Evolutionary conservation across 2,797 vertebrate genomes (phyloP).

Genomic region (Mus caroli): DNA sequence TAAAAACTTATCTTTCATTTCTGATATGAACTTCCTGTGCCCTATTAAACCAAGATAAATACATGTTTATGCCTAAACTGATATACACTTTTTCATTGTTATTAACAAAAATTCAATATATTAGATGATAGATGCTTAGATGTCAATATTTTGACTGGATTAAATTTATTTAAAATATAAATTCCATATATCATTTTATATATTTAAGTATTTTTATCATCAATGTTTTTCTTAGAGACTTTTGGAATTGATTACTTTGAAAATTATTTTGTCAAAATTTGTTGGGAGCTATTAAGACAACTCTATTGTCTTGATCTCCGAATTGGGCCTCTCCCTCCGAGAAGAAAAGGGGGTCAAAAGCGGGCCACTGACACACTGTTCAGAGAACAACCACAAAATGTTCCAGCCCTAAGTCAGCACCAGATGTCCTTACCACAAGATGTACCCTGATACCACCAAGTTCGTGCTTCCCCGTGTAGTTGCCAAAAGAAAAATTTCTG

Average conservation of each 20-base stretch:
- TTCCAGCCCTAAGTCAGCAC: too few species aligned
- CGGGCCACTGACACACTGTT: too few species aligned
- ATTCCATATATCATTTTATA: background rate
- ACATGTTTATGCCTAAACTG: background rate
- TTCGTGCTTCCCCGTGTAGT: too few species aligned
- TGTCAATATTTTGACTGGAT: background rate
- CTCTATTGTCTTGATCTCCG: too few species aligned
- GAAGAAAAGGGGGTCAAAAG: too few species aligned
- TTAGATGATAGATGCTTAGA: background rate
- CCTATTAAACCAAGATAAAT: background rate
- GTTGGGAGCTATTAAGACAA: too few species aligned
- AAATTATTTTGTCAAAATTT: constrained; percentile 12
- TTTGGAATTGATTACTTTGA: background rate
- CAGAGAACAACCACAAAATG: too few species aligned
- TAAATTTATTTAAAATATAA: constrained; percentile 39
- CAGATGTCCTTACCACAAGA: too few species aligned
- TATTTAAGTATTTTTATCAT: background rate
- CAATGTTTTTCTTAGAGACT: background rate
- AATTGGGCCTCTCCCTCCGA: too few species aligned
- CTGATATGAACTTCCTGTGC: background rate
- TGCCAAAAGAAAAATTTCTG: too few species aligned
- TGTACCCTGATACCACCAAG: too few species aligned
- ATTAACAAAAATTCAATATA: background rate
- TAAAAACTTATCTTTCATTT: background rate
- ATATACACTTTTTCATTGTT: background rate